Base-by-base conservation (phyloP, 2,797 vertebrate species). In the Spheniscus humboldti region DNA sequence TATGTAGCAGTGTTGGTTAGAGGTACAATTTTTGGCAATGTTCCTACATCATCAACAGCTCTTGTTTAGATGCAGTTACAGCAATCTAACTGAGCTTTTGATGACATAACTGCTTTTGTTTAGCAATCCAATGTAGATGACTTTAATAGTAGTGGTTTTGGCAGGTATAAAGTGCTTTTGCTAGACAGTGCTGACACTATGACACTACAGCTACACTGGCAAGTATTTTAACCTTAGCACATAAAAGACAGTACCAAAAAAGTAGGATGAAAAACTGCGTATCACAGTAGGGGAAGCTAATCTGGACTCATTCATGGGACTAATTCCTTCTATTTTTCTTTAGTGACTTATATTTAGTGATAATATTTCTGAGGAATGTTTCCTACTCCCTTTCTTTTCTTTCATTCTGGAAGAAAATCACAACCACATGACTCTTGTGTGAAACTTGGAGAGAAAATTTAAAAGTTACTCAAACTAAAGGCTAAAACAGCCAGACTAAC, bases 51-150 rank as follows among this genome's bases (percentile, higher is more conserved):
- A 2, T 66, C 74, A 91, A 71, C 45, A 91, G 27, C n/a, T 66
- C 11, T 48, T 60, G 33, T 75, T 66, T 69, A 92, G 79, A 78
- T 37, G 73, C 33, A 84, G 30, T 59, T 90, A 81, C 39, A 92
- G 52, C 30, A 94, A 62, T 39, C 47, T 66, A 55, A 62, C 37
- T 23, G 55, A 80, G 50, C 30, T 92, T 85, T 47, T 75, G 66
- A 81, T 84, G 45, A 73, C 25, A 48, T 93, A 94, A 93, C 52
- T 76, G 25, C 74, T 76, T 96, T 53, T 72, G 73, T 95, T 92
- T 86, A 94, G 76, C 55, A 86, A 55, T n/a, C 35, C 47, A 68
- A 59, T 77, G 66, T 84, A 95, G 90, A 84, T 84, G 1, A 90
- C 73, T 95, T 89, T 86, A 94, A 94, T 63, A 79, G 37, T 9